Percentiles rank a stretch among this genome's conserved stretches.
Conservation (phyloP, 2,113 vertebrate species). For the Podiceps cristatus region DNA sequence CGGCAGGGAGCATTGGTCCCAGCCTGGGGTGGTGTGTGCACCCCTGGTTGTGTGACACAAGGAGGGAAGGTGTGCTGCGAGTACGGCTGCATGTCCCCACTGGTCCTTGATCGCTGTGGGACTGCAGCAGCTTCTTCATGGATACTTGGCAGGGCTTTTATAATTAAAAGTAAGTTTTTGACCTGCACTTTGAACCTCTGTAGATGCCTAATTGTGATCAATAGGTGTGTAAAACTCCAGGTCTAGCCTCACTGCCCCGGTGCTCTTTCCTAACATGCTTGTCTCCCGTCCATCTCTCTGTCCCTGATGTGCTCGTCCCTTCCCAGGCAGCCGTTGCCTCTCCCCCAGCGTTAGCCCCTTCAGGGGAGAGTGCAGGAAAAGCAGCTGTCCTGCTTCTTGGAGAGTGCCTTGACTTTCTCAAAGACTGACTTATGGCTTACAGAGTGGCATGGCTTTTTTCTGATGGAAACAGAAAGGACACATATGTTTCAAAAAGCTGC, state of each 20-base stretch:
- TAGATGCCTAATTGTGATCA: background rate
- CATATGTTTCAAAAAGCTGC: background rate
- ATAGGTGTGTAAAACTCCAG: background rate
- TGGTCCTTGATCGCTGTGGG: background rate
- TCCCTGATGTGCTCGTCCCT: too few species aligned
- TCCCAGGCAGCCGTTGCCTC: background rate
- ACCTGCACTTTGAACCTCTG: background rate
- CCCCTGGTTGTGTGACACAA: accelerated
- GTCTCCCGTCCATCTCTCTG: background rate
- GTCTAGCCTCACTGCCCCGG: accelerated
- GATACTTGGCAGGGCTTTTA: background rate
- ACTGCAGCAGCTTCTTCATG: background rate
- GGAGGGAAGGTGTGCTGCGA: background rate
- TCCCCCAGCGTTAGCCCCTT: background rate
- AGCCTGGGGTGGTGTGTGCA: accelerated
- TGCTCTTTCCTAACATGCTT: background rate
- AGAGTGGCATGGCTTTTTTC: accelerated
- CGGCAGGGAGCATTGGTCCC: background rate
- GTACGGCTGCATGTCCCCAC: accelerated
- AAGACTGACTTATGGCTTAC: background rate
- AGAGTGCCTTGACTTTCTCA: background rate
- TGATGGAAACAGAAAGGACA: background rate
- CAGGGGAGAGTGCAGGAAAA: background rate
- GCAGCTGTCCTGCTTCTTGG: background rate
- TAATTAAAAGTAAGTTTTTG: background rate